phyloP scores from a whole-genome alignment of 2,888 invertebrate genomes.

The Lithodes maja region DNA sequence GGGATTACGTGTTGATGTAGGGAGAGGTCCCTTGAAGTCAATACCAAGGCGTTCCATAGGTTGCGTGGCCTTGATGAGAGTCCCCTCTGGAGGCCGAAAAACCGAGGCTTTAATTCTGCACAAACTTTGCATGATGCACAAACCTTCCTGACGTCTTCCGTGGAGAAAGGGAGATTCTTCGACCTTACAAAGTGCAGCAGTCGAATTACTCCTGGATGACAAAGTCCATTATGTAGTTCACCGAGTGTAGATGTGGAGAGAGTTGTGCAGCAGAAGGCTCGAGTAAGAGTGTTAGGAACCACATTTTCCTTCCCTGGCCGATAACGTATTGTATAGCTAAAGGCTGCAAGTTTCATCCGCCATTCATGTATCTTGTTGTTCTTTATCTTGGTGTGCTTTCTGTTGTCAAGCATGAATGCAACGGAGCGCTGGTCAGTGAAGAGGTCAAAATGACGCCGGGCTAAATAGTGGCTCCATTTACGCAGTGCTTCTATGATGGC shows the following conservation, averaged over 20 bases:
- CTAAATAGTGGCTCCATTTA: neutral
- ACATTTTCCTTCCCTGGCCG: slow-evolving; percentile 55
- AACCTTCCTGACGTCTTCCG: slow-evolving; percentile 48
- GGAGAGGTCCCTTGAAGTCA: slow-evolving; percentile 71
- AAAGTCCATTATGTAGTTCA: slow-evolving; percentile 58
- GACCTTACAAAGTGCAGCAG: slow-evolving; percentile 62
- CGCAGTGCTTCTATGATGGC: slow-evolving; percentile 15
- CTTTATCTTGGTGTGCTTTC: slow-evolving; percentile 67
- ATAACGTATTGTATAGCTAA: slow-evolving; percentile 64
- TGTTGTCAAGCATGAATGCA: slow-evolving; percentile 59
- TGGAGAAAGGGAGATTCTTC: slow-evolving; percentile 67
- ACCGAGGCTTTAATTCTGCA: slow-evolving; percentile 55
- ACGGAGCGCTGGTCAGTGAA: slow-evolving; percentile 21
- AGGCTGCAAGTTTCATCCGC: slow-evolving; percentile 65
- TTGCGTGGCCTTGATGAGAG: slow-evolving; percentile 70
- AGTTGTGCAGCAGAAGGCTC: slow-evolving; percentile 26
- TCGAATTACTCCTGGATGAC: slow-evolving; percentile 53
- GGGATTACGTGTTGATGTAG: slow-evolving; percentile 61
- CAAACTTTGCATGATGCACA: slow-evolving; percentile 46
- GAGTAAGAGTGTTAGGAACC: slow-evolving; percentile 57
- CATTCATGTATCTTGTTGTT: slow-evolving; percentile 70
- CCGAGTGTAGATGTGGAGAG: neutral
- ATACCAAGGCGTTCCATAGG: slow-evolving; percentile 71
- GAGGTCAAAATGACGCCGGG: neutral
- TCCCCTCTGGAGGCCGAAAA: slow-evolving; percentile 11